A percentile compares a stretch with the other conserved stretches of the same genome.
These are phyloP conservation scores for Cyprinodon variegatus DNA, from an alignment of 2,113 vertebrate genomes.

Conservation along the genomic window DNA sequence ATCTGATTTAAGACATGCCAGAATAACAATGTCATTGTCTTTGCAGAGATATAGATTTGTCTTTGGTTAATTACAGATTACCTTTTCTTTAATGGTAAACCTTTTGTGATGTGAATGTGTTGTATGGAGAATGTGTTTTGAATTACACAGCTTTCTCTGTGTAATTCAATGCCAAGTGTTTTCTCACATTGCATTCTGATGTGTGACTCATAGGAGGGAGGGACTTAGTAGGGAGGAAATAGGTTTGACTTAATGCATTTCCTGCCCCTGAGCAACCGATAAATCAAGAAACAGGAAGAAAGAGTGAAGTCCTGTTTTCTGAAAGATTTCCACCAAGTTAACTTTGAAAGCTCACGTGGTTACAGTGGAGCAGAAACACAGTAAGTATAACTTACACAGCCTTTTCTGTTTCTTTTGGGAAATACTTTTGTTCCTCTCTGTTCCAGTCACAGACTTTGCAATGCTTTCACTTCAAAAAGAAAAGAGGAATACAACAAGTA, in stretches of 20 bases:
- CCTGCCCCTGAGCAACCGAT: background rate
- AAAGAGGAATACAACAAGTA: background rate
- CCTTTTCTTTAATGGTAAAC: background rate
- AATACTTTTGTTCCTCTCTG: background rate
- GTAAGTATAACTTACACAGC: slow-evolving; percentile 20
- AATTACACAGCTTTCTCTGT: too few species aligned
- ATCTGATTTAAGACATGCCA: too few species aligned
- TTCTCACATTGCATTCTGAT: background rate
- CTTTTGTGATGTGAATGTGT: slow-evolving; percentile 14
- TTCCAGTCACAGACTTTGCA: background rate
- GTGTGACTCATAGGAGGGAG: background rate
- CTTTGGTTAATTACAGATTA: background rate
- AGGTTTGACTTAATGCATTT: background rate
- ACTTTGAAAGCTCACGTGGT: background rate
- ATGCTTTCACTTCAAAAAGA: background rate
- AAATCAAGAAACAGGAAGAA: background rate
- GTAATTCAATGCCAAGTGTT: background rate
- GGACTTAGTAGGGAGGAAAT: background rate
- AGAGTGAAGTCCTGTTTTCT: accelerated
- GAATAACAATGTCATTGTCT: background rate
- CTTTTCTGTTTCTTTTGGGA: background rate
- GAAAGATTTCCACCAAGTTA: background rate
- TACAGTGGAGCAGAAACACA: background rate
- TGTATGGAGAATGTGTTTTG: slow-evolving; percentile 38
- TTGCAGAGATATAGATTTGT: slow-evolving; percentile 27